Evolutionary conservation across 2,113 vertebrate species (phyloP).

Genomic region (Apeltes quadracus): DNA sequence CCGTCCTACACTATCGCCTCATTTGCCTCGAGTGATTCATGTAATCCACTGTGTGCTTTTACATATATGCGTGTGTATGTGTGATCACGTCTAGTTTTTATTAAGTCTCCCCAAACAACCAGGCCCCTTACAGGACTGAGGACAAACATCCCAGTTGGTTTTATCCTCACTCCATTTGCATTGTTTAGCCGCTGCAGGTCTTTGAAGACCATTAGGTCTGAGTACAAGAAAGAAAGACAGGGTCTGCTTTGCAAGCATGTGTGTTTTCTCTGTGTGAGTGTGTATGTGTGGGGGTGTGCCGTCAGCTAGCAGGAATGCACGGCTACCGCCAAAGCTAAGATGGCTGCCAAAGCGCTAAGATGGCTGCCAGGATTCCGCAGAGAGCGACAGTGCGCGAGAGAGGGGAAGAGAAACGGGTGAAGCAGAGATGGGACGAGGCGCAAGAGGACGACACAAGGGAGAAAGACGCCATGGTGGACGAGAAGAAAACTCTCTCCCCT

Average conservation of each 20-base stretch:
- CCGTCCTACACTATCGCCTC: not conserved
- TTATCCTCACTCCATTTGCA: conserved; percentile 36
- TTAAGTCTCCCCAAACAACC: not conserved
- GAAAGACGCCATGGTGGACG: conserved; percentile 39
- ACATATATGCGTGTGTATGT: not conserved
- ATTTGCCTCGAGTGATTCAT: not conserved
- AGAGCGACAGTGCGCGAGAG: conserved; percentile 75
- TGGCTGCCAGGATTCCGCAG: conserved; percentile 91
- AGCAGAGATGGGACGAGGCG: conserved; percentile 48
- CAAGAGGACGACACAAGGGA: conserved; percentile 46
- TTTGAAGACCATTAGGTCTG: conserved; percentile 66
- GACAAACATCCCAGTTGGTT: conserved; percentile 37
- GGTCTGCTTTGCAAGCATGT: conserved; percentile 38
- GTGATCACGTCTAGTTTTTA: conserved; percentile 14
- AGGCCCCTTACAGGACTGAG: conserved; percentile 14
- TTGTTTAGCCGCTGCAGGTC: conserved; percentile 51
- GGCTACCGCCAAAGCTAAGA: conserved; percentile 89
- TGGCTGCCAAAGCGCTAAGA: conserved; percentile 97
- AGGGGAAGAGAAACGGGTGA: conserved; percentile 45
- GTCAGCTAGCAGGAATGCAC: conserved; percentile 83
- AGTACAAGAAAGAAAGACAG: conserved; percentile 37
- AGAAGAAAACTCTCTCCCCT: conserved; percentile 41
- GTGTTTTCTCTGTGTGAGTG: conserved; percentile 56
- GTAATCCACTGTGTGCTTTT: not conserved
- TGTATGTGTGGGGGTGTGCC: conserved; percentile 64